phyloP scores from a whole-genome alignment of 2,888 invertebrate genomes.

The Hyppa rectilinea region DNA sequence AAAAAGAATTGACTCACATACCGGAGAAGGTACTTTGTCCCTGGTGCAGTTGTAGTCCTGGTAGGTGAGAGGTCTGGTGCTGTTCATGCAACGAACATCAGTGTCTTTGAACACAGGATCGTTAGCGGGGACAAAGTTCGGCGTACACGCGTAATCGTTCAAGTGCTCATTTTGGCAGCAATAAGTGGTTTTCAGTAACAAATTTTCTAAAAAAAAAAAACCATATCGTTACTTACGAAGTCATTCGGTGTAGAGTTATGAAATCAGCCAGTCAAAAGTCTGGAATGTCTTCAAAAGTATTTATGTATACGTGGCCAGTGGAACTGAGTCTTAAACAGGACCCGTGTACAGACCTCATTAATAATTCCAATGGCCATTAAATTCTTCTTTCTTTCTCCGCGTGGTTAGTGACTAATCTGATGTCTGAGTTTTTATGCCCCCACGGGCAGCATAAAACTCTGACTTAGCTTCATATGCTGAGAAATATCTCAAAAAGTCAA shows the following conservation, averaged over 20 bases:
- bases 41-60: conserved; percentile 68
- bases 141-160: conserved; percentile 63
- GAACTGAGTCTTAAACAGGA: background rate
- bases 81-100: conserved; percentile 68
- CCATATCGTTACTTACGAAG: no score
- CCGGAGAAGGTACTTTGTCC: conserved; percentile 59
- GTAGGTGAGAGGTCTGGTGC: conserved; percentile 70
- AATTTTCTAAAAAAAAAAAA: conserved; percentile 70
- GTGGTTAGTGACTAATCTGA: no score
- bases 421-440: no score
- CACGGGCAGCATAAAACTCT: no score
- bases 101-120: conserved; percentile 70
- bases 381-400: no score
- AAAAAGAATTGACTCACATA: background rate
- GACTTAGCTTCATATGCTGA: no score
- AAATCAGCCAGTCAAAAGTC: background rate
- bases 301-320: background rate
- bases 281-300: background rate
- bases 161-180: conserved; percentile 67
- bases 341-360: background rate
- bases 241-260: no score
- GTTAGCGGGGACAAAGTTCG: conserved; percentile 63
- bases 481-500: no score
- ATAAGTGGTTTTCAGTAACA: conserved; percentile 59
- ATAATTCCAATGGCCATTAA: background rate